phyloP scores from a whole-genome alignment of 2,113 vertebrate genomes.

The Strix uralensis region DNA sequence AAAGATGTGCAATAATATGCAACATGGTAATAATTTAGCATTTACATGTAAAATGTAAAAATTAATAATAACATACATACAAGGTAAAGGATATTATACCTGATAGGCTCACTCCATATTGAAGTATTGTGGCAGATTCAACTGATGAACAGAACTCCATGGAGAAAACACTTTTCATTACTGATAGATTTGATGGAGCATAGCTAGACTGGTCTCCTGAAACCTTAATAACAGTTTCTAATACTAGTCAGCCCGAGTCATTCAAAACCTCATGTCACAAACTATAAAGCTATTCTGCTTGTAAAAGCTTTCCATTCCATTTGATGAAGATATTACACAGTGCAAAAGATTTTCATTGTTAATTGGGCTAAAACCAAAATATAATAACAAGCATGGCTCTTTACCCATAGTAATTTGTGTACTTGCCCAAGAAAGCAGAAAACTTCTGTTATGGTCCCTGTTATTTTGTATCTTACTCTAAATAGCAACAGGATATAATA shows the following conservation, averaged over 20 bases:
- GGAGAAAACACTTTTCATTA: not conserved
- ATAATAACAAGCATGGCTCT: not conserved
- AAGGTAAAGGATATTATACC: not conserved
- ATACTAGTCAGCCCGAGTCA: not conserved
- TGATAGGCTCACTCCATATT: not conserved
- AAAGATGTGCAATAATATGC: not conserved
- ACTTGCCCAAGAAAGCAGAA: not conserved
- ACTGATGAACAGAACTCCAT: not conserved
- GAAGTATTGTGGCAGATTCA: not conserved
- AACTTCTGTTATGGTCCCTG: not conserved
- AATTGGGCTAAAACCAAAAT: not conserved
- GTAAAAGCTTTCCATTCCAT: not conserved
- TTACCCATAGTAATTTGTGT: not conserved
- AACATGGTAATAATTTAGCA: not conserved
- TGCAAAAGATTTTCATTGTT: not conserved
- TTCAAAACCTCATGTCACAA: not conserved
- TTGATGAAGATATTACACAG: not conserved
- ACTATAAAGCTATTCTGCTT: not conserved
- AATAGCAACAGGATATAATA: not conserved
- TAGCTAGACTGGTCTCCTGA: not conserved
- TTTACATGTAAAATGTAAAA: not conserved
- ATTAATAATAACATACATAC: not conserved
- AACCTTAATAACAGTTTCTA: not conserved
- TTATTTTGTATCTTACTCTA: not conserved
- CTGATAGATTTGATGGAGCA: not conserved